Evolutionary conservation across 2,888 invertebrate species (phyloP), one percentile per base, ranked within the genome.

Genomic region (Parthenolecanium corni): DNA sequence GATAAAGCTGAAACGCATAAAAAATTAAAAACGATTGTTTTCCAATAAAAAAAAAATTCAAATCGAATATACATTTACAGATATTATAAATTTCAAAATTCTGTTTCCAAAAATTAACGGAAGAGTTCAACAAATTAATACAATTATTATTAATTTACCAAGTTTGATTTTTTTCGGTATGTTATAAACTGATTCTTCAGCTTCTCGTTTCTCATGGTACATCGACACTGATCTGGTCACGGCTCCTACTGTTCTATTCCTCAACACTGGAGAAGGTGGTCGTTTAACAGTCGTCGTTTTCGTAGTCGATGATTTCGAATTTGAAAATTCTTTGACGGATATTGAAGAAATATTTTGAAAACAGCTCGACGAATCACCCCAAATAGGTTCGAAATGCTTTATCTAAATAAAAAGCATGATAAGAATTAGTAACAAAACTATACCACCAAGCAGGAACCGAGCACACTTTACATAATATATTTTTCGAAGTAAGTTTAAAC

Each of bases 331-430:
- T 54, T 63, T 63, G 16, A 47, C 56, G 12, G 58, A n/a, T 16
- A 56, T 31, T n/a, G 25, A 14, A 51, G 53, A 21, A 36, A n/a
- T 2, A 20, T 14, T 25, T 53, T 57, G 25, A 31, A 36, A 21
- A 58, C 52, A 18, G 53, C 64, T 65, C 49, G 67, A 54, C 64
- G 73, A 86, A 71, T 91, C 87, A 64, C 94, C 94, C 94, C 94
- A 95, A 70, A 92, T 88, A 24, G 93, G 92, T 74, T 95, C 94
- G 76, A 94, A 95, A 76, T 94, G 90, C 74, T 93, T 93, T 62
- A 92, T 76, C 77, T 78, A 69, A 46, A 69, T 69, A 56, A 54
- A 52, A 52, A 31, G 16, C 24, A 49, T 49, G 18, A 2, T 14
- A 18, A n/a, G 18, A 18, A 18, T 1, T n/a, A 36, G 3, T n/a